A percentile compares a stretch with the other conserved stretches of the same genome.
Conservation (phyloP, 2,113 vertebrate species). For the Labeo rohita region DNA sequence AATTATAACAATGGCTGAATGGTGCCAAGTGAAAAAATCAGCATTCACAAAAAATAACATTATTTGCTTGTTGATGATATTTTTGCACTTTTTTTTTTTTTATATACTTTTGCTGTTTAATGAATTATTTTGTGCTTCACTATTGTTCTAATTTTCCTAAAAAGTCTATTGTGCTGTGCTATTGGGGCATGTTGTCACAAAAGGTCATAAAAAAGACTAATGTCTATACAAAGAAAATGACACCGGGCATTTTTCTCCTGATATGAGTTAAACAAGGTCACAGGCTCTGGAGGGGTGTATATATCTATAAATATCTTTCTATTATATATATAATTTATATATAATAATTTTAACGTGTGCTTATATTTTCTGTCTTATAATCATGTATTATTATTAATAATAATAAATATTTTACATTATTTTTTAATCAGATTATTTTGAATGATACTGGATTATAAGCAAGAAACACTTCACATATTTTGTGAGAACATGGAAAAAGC, state of each 20-base stretch:
- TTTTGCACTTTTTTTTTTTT: not conserved
- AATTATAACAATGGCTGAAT: not conserved
- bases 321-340: not conserved
- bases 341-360: not conserved
- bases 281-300: not conserved
- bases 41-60: not conserved
- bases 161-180: not conserved
- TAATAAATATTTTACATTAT: not conserved
- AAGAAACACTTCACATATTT: not conserved
- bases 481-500: not conserved
- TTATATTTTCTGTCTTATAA: not conserved
- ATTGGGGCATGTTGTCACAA: not conserved
- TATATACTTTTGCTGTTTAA: not conserved
- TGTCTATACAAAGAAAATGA: not conserved
- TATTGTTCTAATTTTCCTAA: not conserved
- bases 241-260: not conserved
- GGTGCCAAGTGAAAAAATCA: too few species aligned
- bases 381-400: not conserved
- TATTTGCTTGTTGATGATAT: not conserved
- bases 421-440: not conserved
- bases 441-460: not conserved
- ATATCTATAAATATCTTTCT: not conserved
- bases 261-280: not conserved
- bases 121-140: not conserved
- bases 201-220: conserved; percentile 4